Conservation (phyloP, 2,888 invertebrate genomes). For the Diloba caeruleocephala region DNA sequence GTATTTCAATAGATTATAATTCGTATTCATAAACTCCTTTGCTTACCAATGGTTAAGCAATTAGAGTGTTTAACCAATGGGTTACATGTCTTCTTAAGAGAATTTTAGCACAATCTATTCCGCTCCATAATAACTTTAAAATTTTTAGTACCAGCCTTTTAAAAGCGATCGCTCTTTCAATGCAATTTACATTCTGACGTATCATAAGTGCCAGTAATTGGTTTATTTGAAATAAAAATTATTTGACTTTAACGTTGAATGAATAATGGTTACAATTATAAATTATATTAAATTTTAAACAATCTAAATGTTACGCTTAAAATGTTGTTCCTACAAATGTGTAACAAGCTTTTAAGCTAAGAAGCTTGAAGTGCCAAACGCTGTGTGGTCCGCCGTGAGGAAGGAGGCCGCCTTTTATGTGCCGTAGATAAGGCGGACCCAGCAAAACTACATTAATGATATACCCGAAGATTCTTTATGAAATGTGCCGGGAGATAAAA, state of each 20-base stretch:
- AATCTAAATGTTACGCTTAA: too few relatives aligned
- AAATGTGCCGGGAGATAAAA: constrained; percentile 8
- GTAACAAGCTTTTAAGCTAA: constrained; percentile 2
- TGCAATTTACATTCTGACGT: too few relatives aligned
- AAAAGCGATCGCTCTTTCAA: neutral
- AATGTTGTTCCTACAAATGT: too few relatives aligned
- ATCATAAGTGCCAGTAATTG: too few relatives aligned
- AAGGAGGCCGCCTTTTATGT: constrained; percentile 19
- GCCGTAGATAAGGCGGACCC: neutral
- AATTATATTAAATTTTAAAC: neutral
- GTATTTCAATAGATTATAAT: neutral
- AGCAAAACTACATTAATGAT: constrained; percentile 13
- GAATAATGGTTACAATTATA: too few relatives aligned
- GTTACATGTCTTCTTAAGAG: neutral
- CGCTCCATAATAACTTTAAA: neutral
- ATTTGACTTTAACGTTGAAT: too few relatives aligned
- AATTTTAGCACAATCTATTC: constrained; percentile 4
- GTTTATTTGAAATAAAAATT: too few relatives aligned
- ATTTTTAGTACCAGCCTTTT: constrained; percentile 1
- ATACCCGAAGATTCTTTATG: neutral
- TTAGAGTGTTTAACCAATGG: too few relatives aligned
- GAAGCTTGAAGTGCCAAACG: constrained; percentile 18
- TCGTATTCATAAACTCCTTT: constrained; percentile 2
- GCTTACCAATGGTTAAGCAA: neutral
- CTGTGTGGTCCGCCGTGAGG: neutral